Base-by-base conservation (phyloP, 2,888 invertebrate species). In the Thereva nobilitata region DNA sequence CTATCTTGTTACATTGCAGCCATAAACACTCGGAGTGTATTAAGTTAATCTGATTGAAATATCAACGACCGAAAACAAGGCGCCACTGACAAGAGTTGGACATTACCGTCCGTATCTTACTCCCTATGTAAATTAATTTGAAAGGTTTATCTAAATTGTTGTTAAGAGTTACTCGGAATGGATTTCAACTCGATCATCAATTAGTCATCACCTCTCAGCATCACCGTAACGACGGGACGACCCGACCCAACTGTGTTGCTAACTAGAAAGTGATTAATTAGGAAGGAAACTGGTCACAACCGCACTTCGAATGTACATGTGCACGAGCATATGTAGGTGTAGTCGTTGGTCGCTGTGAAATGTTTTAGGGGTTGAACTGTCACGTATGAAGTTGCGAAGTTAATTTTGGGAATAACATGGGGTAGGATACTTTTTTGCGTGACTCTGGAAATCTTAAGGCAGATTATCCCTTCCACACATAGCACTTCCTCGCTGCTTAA, bases 201-300 rank as follows among this genome's bases (percentile, higher is more conserved):
- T 61, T 61, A 61, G 61, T 61, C 61, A 61, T 61, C 61, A 50
- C 41, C 1, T 23, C 41, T 9, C 61, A n/a, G 42, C 49, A 40
- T n/a, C 41, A n/a, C 50, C 40, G 38, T 34, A 50, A 6, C 50
- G 61, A 61, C 40, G 38, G 35, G 61, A 6, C 50, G 61, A 61
- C 61, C 61, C 50, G 38, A 61, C 50, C 61, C 41, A 61, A 50
- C 61, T 41, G 50, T 37, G 41, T 61, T 61, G 50, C 61, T 61
- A 50, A 61, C 61, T 50, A 61, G 61, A 50, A 61, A 50, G 61
- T 61, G 61, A 61, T 61, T 61, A 61, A 61, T 61, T 61, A 61
- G 61, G 50, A 50, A 50, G 61, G 50, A 23, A 38, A 41, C 61
- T 49, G 50, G 50, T 50, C 41, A 23, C 23, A 23, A 23, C 23